Base-by-base conservation (phyloP, 2,113 vertebrate species). In the Notarius quadriscutis region DNA sequence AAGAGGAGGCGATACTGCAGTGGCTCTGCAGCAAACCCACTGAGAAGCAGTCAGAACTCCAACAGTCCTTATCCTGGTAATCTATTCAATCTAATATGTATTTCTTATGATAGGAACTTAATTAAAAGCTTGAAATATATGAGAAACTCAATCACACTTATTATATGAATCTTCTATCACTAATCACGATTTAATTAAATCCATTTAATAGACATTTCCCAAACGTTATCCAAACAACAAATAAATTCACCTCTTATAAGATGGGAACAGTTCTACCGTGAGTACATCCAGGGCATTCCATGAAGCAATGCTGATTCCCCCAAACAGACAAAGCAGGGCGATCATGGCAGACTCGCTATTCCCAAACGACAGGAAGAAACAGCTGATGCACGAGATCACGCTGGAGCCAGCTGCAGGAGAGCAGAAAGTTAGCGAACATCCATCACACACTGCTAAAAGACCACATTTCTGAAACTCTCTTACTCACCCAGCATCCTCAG, bases 281-380 rank as follows among this genome's bases (percentile, higher is more conserved):
- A 99, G 95, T 89, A 99, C 98, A 0, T 99, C 97, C 84, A 99
- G 95, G 6, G 98, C 94, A 0, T 97, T 99, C 98, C 98, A 99
- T 79, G 98, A 99, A 58, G 98, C 97, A n/a, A 99, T 99, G 95
- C 97, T 99, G 93, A 99, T 97, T 1, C 98, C 98, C 0, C 98
- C 98, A 0, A 99, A 99, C 89, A 99, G 96, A 92, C 98, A 99
- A 90, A 99, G 97, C 91, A 99, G 95, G 0, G 97, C 97, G 0
- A 99, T 99, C 98, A 99, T 99, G 93, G 98, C 97, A 0, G 98
- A 99, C 93, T 99, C 98, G 22, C 97, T 99, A 95, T 97, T 99
- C 79, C 98, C 98, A 0, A 99, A 99, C 34, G 97, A 99, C 90
- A 99, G 94, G 95, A 99, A 99, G 96, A 99, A 99, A 93, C 98